Evolutionary conservation across 2,888 invertebrate species (phyloP).

Genomic region (Timema cristinae): DNA sequence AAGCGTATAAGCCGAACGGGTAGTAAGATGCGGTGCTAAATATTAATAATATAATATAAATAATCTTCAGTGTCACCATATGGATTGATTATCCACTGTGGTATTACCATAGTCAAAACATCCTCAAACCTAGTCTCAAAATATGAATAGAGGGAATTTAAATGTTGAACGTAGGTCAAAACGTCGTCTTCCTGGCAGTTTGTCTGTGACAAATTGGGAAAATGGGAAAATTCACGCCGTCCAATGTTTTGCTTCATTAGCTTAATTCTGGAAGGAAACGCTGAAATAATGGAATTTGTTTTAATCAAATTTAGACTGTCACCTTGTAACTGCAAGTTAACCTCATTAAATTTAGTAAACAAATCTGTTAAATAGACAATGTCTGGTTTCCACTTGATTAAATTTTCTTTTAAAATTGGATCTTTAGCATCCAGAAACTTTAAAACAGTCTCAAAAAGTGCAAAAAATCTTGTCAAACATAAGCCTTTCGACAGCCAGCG

Average conservation of each 20-base stretch:
- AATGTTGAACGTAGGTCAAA: not conserved
- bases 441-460: conserved; percentile 5
- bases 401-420: not conserved
- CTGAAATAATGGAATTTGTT: not conserved
- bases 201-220: conserved; percentile 5
- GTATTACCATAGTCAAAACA: conserved; percentile 5
- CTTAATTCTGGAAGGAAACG: not conserved
- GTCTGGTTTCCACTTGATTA: not conserved
- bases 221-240: not conserved
- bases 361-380: conserved; percentile 1
- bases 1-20: too few relatives aligned
- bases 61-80: too few relatives aligned
- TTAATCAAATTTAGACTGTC: conserved; percentile 5
- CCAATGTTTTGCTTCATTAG: conserved; percentile 5
- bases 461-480: conserved; percentile 7
- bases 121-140: not conserved
- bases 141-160: not conserved
- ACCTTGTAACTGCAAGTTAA: not conserved
- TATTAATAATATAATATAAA: too few relatives aligned
- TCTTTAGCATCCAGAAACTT: conserved; percentile 3
- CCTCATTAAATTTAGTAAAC: conserved; percentile 5
- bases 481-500: conserved; percentile 5
- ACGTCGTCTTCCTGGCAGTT: conserved; percentile 2
- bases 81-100: conserved; percentile 7
- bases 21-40: too few relatives aligned